A percentile compares a stretch with the other conserved stretches of the same genome.
phyloP scores from a whole-genome alignment of 1,140 invertebrate genomes.

The Tetranychus urticae region DNA sequence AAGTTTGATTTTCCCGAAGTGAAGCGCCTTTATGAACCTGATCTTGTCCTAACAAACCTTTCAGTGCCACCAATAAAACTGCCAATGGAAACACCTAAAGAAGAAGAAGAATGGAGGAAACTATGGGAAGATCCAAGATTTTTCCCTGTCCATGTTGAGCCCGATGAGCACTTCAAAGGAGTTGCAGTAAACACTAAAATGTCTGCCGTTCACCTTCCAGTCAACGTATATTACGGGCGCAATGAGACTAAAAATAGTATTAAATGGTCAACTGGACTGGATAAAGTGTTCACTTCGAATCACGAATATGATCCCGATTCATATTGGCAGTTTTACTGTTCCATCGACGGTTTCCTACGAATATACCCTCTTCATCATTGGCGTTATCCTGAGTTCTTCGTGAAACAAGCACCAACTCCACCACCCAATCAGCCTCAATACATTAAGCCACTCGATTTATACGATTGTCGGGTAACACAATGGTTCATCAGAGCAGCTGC shows the following conservation, averaged over 20 bases:
- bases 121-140: neutral
- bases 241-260: constrained; percentile 41
- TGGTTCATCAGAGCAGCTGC: constrained; percentile 95
- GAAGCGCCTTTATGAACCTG: neutral
- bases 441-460: constrained; percentile 30
- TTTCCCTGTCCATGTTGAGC: neutral
- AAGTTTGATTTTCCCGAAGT: neutral
- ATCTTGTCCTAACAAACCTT: neutral
- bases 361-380: constrained; percentile 45
- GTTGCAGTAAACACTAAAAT: constrained; percentile 52
- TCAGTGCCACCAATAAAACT: neutral
- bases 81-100: neutral
- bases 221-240: constrained; percentile 71
- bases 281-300: constrained; percentile 61
- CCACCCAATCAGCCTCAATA: neutral
- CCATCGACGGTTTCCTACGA: constrained; percentile 61
- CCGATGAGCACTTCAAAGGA: constrained; percentile 16
- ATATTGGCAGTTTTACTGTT: constrained; percentile 89
- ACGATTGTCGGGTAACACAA: constrained; percentile 57
- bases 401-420: neutral
- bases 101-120: neutral
- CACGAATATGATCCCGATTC: constrained; percentile 60
- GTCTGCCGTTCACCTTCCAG: constrained; percentile 77
- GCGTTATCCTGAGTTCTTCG: neutral
- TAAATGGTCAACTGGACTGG: constrained; percentile 59